These are phyloP conservation scores for Grammomys surdaster DNA, from an alignment of 2,113 vertebrate genomes.

Conservation along the genomic window DNA sequence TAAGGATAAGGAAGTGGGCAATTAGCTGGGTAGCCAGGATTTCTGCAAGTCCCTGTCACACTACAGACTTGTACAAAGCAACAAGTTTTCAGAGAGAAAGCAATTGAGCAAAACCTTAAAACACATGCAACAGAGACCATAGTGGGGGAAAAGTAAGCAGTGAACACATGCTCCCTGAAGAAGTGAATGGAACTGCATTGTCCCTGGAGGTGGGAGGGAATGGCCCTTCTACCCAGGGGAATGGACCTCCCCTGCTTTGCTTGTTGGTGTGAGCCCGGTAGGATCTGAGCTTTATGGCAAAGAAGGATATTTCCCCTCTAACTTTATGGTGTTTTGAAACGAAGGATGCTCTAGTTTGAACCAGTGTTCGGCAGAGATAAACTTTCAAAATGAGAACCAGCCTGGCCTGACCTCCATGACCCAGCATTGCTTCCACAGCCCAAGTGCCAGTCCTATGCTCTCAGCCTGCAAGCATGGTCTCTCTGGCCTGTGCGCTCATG, in stretches of 20 bases:
- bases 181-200: accelerated
- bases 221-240: too few species aligned
- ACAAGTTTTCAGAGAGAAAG: neutral
- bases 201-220: accelerated
- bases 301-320: neutral
- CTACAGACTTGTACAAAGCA: neutral
- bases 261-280: neutral
- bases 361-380: slow-evolving; percentile 26
- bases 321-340: neutral
- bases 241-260: neutral
- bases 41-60: neutral
- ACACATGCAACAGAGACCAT: neutral
- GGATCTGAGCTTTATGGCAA: neutral
- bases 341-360: neutral
- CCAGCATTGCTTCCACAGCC: neutral
- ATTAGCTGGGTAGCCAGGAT: neutral
- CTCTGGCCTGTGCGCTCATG: neutral
- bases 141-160: neutral
- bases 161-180: neutral
- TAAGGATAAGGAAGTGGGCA: neutral
- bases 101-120: neutral
- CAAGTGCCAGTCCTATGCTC: neutral
- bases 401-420: neutral
- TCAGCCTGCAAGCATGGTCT: neutral
- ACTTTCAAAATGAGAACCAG: slow-evolving; percentile 8